Evolutionary conservation across 2,888 invertebrate species (phyloP), one percentile per base, ranked within the genome.

Genomic region (Stictocephala bisonia): DNA sequence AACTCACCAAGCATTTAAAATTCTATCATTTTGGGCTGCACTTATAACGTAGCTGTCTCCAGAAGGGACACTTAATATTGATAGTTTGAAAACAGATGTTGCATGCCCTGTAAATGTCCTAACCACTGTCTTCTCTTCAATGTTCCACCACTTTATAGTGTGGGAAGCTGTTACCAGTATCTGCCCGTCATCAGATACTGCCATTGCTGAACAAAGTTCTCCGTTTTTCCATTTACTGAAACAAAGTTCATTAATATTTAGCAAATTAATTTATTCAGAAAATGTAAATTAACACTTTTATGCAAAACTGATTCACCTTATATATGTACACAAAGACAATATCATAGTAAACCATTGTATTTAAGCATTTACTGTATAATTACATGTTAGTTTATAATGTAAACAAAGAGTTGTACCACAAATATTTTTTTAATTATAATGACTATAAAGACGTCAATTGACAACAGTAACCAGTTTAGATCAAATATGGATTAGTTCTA

Each of bases 161-260:
- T 80, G 79, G 22, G 83, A 0, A 85, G 84, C 3, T 83, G 82
- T 75, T 7, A 75, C 70, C 51, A 76, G 67, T 13, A 75, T 71
- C 35, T 78, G 77, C 29, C 79, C 79, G 48, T 79, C 71, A 69
- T 85, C 84, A 22, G 82, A 82, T 74, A 86, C 85, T 40, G 80
- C 83, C 0, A 85, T 84, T 1, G 83, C 82, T 7, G 77, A 74
- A 9, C 83, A 84, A 56, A 41, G 85, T 78, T 87, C 86, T 81
- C 89, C 89, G 71, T 88, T 86, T 86, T 91, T 90, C 89, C 92
- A 89, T 86, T 90, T 89, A 81, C 86, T 89, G 81, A 71, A 85
- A 84, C 53, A 66, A 48, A 77, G 69, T 50, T 70, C n/a, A n/a
- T n/a, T n/a, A n/a, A n/a, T n/a, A n/a, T n/a, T n/a, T n/a, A n/a